phyloP scores from a whole-genome alignment of 92 coral and sea anemone genomes.

The Palythoa grandis region DNA sequence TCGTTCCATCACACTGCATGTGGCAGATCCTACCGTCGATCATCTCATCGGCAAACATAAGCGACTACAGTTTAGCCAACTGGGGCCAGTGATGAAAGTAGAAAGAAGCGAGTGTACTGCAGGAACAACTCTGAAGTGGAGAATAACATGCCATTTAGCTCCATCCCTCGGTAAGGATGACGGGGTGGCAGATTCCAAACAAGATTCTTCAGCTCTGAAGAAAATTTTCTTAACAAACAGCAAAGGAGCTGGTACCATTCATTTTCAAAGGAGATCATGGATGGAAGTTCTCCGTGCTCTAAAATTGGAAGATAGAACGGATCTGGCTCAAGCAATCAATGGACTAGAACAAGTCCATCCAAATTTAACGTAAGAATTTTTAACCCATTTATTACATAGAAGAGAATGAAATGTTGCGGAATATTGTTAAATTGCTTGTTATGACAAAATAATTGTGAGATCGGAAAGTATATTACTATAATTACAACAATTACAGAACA shows the following conservation, averaged over 20 bases:
- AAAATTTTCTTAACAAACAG: background rate
- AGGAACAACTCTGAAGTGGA: background rate
- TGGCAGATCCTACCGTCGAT: background rate
- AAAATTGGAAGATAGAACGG: constrained; percentile 20
- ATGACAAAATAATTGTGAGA: too few relatives aligned
- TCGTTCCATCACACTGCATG: constrained; percentile 45
- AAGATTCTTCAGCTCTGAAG: constrained; percentile 1
- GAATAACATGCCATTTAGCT: constrained; percentile 59
- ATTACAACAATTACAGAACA: too few relatives aligned
- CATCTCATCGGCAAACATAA: background rate
- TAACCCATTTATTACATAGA: too few relatives aligned
- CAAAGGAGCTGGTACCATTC: background rate
- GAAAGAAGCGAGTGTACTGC: background rate
- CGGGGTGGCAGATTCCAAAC: background rate
- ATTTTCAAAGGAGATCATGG: background rate
- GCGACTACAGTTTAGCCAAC: background rate
- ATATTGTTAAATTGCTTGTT: too few relatives aligned
- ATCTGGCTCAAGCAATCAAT: constrained; percentile 1
- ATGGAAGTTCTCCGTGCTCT: constrained; percentile 1
- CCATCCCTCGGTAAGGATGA: constrained; percentile 28
- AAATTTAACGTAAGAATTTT: constrained; percentile 7
- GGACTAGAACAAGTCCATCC: background rate
- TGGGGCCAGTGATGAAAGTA: background rate
- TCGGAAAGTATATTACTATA: too few relatives aligned
- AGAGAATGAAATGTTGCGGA: too few relatives aligned